Evolutionary conservation across 2,888 invertebrate species (phyloP), one percentile per base, ranked within the genome.

Genomic region (Sarcophaga caerulescens): DNA sequence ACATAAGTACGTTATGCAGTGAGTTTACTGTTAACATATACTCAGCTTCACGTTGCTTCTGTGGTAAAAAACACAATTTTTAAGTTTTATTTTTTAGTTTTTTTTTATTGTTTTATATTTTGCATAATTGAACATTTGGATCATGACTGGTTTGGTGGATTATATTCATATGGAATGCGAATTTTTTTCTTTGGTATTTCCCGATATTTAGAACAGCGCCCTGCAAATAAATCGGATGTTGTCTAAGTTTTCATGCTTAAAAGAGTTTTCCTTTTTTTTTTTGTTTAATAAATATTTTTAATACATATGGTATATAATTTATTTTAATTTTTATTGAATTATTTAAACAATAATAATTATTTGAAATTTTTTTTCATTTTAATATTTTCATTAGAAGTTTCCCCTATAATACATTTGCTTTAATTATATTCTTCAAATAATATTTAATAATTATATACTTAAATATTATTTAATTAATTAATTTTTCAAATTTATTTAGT

Each of bases 191-290:
- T 35, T 35, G 35, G 35, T 4, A 52, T 52, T 52, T 52, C 17
- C 52, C 52, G 52, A 52, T 52, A 8, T 47, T 52, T 52, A 17
- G 52, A 52, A 52, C 17, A 52, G 14, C 17, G 3, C 17, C 17
- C 12, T 52, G 17, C 17, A 14, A 11, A 78, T 44, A 62, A 82
- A 65, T 62, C n/a, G 74, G 69, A 79, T 78, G 47, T 44, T 79
- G 85, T 85, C 77, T 75, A 82, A 65, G 63, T 71, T 65, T 82
- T 68, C 78, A 60, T 73, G 70, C 35, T 70, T 77, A 4, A 23
- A 52, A 11, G 4, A 47, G 17, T 74, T 75, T 75, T 75, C 5
- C 45, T 63, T 19, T 71, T 47, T 47, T 14, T 47, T 47, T 69
- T 47, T 25, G 25, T 25, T 25, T 68, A 66, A 52, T 70, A 35